Base-by-base conservation (phyloP, 2,797 vertebrate genomes). In the Parauchenoglanis ngamensis region DNA sequence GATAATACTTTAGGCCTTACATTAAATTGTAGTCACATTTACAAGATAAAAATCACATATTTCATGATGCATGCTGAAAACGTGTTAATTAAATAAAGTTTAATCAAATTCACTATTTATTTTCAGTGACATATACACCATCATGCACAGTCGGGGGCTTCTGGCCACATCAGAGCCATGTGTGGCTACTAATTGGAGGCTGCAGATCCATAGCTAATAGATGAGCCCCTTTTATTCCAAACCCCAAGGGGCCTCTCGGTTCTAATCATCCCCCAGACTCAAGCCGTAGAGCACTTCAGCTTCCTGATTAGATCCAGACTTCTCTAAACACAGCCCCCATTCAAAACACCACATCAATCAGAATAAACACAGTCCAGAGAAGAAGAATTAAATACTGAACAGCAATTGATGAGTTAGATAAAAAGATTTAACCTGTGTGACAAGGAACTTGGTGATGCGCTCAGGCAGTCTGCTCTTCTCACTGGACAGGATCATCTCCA, bases 401-500 rank as follows among this genome's bases (percentile, higher is more conserved):
- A 79, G 65, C 88, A 88, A 28, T 12, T 82, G 75, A 23, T 61
- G 17, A 49, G 86, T 31, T n/a, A 15, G 54, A n/a, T 46, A 81
- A 68, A 49, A 73, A 59, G 21, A 10, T 80, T 44, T 73, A 85
- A 99, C 98, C 98, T 99, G 98, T 79, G 98, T 99, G 90, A 99
- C 98, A 65, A 99, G 96, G 93, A 99, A 99, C 91, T 99, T 99
- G 31, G 98, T 99, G 94, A 98, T 96, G 46, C 98, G 94, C 90
- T 99, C 98, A 0, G 98, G 98, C 91, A 99, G 96, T 88, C 98
- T 97, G 94, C 98, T 98, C 93, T 98, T 99, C 94, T 99, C 98
- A 63, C 98, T 99, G 83, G 98, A 99, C 68, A 99, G 94, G 93
- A 99, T 99, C 98, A 99, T 99, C 94, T 99, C 98, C 92, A 99